phyloP scores from a whole-genome alignment of 2,888 invertebrate species.

The Sipunculus nudus region DNA sequence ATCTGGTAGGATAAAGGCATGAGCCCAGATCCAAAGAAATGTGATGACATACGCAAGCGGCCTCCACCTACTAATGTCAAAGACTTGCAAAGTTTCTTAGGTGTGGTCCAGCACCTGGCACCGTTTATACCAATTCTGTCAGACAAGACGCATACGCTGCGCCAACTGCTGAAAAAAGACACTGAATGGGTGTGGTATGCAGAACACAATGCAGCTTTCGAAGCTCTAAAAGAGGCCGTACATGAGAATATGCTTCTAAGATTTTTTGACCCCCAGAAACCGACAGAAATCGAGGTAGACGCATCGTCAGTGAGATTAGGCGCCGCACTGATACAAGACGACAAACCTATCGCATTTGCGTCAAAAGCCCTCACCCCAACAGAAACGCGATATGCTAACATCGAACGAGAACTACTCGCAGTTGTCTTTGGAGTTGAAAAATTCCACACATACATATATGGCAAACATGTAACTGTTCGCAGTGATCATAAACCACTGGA shows the following conservation, averaged over 20 bases:
- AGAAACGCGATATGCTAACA: constrained; percentile 25
- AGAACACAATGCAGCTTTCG: too few relatives aligned
- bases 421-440: constrained; percentile 28
- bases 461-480: constrained; percentile 15
- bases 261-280: constrained; percentile 14
- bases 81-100: constrained; percentile 30
- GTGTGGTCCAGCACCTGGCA: constrained; percentile 24
- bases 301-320: constrained; percentile 24
- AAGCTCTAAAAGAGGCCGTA: too few relatives aligned
- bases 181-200: constrained; percentile 17
- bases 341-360: constrained; percentile 17
- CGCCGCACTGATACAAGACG: constrained; percentile 24
- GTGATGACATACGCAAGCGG: constrained; percentile 19
- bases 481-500: constrained; percentile 32
- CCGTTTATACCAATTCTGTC: constrained; percentile 22
- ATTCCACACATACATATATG: constrained; percentile 30
- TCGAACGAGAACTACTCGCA: constrained; percentile 33
- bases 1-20: constrained; percentile 21
- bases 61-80: constrained; percentile 15
- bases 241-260: too few relatives aligned
- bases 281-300: constrained; percentile 14
- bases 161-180: constrained; percentile 25
- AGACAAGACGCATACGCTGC: constrained; percentile 12
- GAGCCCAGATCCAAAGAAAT: constrained; percentile 27
- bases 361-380: constrained; percentile 23